phyloP scores from a whole-genome alignment of 2,797 vertebrate species.

The Alosa sapidissima region DNA sequence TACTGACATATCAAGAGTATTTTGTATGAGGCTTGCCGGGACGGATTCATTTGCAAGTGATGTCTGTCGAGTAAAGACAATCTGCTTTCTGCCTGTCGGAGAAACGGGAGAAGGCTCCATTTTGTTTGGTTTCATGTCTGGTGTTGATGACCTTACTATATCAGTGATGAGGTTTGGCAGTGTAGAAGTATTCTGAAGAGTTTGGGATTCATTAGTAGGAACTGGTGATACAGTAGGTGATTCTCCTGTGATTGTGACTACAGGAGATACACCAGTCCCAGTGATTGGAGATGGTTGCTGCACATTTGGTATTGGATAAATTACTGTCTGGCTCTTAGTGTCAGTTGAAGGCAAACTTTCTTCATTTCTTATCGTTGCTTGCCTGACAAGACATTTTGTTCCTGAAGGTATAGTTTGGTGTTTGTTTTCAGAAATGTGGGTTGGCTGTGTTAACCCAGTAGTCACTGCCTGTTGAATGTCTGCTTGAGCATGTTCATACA shows the following conservation, averaged over 20 bases:
- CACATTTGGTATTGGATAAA: background rate
- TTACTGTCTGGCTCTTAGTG: background rate
- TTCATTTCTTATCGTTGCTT: background rate
- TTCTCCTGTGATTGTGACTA: background rate
- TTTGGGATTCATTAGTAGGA: background rate
- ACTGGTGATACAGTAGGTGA: background rate
- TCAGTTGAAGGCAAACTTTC: background rate
- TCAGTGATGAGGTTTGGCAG: background rate
- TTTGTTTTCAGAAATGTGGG: background rate
- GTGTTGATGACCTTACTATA: background rate
- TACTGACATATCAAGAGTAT: constrained; percentile 7
- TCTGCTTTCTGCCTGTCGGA: background rate
- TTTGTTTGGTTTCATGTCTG: background rate
- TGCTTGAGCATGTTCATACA: constrained; percentile 27
- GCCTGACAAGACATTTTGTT: constrained; percentile 65
- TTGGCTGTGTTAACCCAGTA: background rate
- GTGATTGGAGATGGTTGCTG: background rate
- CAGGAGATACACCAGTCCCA: background rate
- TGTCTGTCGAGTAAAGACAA: background rate
- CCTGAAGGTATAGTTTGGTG: constrained; percentile 44
- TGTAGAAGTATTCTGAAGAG: background rate
- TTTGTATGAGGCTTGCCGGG: background rate
- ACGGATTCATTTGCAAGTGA: background rate
- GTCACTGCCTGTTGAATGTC: constrained; percentile 40
- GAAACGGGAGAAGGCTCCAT: background rate